These are phyloP conservation scores for Lordiphosa fenestrarum DNA, from an alignment of 2,888 invertebrate species.

Conservation along the genomic window DNA sequence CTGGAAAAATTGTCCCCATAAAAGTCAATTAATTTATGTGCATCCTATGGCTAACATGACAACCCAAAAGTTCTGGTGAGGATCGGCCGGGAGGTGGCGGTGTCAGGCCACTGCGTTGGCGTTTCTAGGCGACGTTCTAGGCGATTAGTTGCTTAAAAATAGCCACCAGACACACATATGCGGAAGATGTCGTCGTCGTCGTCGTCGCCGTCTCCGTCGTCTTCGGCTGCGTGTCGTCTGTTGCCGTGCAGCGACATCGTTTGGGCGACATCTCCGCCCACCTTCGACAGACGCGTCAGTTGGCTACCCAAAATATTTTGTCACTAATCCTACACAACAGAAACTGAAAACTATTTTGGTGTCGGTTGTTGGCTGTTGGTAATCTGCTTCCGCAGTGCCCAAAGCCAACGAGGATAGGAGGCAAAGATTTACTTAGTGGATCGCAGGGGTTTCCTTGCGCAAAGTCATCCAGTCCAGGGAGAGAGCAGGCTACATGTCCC, in stretches of 20 bases:
- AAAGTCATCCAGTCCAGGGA: no score
- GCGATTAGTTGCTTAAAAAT: slow-evolving; percentile 65
- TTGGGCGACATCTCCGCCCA: slow-evolving; percentile 8
- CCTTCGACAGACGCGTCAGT: not conserved
- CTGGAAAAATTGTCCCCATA: slow-evolving; percentile 47
- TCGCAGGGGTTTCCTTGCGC: no score
- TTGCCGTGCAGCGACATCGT: slow-evolving; percentile 6
- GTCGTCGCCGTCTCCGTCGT: not conserved
- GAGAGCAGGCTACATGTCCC: no score
- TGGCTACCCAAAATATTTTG: slow-evolving; percentile 6
- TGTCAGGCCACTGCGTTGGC: slow-evolving; percentile 30
- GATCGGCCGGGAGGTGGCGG: slow-evolving; percentile 1
- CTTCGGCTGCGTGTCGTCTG: slow-evolving; percentile 1
- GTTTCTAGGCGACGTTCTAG: slow-evolving; percentile 58
- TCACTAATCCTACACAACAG: slow-evolving; percentile 12
- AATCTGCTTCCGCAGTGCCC: slow-evolving; percentile 46
- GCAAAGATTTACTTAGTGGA: no score
- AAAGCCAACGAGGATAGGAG: not conserved
- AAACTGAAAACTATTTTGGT: slow-evolving; percentile 49
- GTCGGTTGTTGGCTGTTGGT: slow-evolving; percentile 30
- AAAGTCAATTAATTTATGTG: slow-evolving; percentile 64
- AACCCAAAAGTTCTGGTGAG: slow-evolving; percentile 3
- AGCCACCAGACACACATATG: slow-evolving; percentile 64
- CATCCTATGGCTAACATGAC: slow-evolving; percentile 51
- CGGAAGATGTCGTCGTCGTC: slow-evolving; percentile 46